phyloP scores from a whole-genome alignment of 1,140 invertebrate species.

The Muscidifurax raptorellus region DNA sequence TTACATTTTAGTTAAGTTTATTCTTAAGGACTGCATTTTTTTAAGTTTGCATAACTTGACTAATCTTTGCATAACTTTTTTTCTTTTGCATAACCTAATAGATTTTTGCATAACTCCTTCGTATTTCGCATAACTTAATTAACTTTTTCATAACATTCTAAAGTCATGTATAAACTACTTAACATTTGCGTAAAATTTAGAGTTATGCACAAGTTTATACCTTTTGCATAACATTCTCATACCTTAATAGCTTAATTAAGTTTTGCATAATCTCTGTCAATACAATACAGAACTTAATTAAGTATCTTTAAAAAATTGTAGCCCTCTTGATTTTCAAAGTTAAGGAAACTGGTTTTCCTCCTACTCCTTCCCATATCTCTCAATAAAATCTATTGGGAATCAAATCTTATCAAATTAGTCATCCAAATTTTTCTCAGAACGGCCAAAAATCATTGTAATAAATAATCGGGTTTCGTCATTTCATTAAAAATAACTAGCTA shows the following conservation, averaged over 20 bases:
- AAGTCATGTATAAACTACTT: conserved; percentile 46
- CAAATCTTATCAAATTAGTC: conserved; percentile 24
- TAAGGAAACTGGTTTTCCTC: conserved; percentile 54
- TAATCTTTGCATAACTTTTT: conserved; percentile 44
- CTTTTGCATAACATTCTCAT: conserved; percentile 25
- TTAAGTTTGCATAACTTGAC: conserved; percentile 47
- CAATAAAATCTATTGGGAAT: conserved; percentile 20
- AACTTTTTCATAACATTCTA: conserved; percentile 29
- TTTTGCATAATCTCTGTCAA: conserved; percentile 42
- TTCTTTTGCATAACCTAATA: conserved; percentile 47
- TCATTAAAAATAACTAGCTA: conserved; percentile 31
- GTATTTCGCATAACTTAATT: conserved; percentile 47
- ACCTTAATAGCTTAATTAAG: conserved; percentile 42
- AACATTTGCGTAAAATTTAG: conserved; percentile 39
- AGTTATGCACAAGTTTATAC: conserved; percentile 45
- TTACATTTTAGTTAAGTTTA: conserved; percentile 48
- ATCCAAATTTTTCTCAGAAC: conserved; percentile 45
- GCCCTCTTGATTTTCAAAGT: conserved; percentile 21
- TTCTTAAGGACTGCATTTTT: conserved; percentile 41
- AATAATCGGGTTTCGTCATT: conserved; percentile 35
- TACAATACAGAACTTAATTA: conserved; percentile 49
- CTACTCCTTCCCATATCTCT: conserved; percentile 32
- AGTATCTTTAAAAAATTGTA: conserved; percentile 12
- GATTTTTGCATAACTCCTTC: conserved; percentile 46
- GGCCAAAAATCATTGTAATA: conserved; percentile 46